Conservation (phyloP, 2,797 vertebrate species). For the Cyclopterus lumpus region DNA sequence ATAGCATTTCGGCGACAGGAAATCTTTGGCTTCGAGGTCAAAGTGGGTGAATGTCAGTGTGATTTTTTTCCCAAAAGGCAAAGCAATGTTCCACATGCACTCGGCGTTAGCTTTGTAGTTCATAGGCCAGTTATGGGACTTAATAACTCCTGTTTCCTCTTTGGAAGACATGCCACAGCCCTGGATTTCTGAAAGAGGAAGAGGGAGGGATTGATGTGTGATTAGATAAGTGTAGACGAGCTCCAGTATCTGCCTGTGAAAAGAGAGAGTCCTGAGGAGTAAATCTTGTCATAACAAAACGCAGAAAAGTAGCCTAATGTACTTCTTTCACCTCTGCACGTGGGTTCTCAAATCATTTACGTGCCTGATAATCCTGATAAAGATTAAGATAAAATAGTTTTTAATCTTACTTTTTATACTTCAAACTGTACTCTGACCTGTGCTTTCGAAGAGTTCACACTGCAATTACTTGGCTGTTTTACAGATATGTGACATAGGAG, state of each 20-base stretch:
- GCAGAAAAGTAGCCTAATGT: background rate
- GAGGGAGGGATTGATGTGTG: background rate
- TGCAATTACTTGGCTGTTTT: slow-evolving; percentile 27
- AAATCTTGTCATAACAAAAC: background rate
- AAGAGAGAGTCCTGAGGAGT: background rate
- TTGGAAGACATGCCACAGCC: slow-evolving; percentile 79
- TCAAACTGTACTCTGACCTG: slow-evolving; percentile 44
- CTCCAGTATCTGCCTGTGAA: slow-evolving; percentile 5
- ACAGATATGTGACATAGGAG: slow-evolving; percentile 17
- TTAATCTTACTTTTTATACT: slow-evolving; percentile 45
- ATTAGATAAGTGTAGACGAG: background rate
- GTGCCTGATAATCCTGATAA: slow-evolving; percentile 27
- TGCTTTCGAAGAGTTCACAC: slow-evolving; percentile 27
- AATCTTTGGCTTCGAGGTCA: slow-evolving; percentile 76
- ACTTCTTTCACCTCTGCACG: background rate
- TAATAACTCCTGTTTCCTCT: slow-evolving; percentile 79
- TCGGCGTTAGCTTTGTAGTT: slow-evolving; percentile 80
- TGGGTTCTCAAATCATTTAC: background rate
- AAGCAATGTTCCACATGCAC: slow-evolving; percentile 82
- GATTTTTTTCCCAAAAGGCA: slow-evolving; percentile 73
- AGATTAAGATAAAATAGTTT: slow-evolving; percentile 41
- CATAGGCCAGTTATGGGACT: slow-evolving; percentile 82
- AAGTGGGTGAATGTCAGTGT: slow-evolving; percentile 83
- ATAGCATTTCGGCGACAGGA: slow-evolving; percentile 68
- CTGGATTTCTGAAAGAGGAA: slow-evolving; percentile 79